Percentiles rank a stretch among this genome's conserved stretches.
Conservation (phyloP, 1,140 invertebrate genomes). For the Lordiphosa clarofinis region DNA sequence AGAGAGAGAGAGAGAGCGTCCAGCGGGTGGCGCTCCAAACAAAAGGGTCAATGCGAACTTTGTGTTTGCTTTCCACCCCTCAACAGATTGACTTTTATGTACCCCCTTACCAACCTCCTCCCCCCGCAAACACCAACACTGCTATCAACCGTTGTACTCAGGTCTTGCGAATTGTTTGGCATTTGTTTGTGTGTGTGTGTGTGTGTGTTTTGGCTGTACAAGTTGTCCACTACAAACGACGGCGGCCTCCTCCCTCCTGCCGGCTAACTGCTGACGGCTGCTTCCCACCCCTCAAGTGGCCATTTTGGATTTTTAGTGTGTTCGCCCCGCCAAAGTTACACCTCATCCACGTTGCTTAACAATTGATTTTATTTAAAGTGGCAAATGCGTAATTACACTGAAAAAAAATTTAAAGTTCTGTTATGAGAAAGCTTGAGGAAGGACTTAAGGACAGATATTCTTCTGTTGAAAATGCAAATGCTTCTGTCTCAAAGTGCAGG, state of each 20-base stretch:
- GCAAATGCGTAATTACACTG: background rate
- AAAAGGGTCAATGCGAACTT: slow-evolving; percentile 11
- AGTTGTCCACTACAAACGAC: slow-evolving; percentile 10
- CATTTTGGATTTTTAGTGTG: slow-evolving; percentile 9
- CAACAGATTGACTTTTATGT: slow-evolving; percentile 12
- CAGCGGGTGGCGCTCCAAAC: slow-evolving; percentile 8
- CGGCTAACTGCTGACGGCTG: background rate
- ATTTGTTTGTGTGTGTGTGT: background rate
- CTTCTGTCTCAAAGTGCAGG: no score
- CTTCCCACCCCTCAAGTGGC: slow-evolving; percentile 9
- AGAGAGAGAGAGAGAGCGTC: slow-evolving; percentile 8
- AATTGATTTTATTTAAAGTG: slow-evolving; percentile 2
- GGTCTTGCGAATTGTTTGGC: slow-evolving; percentile 1
- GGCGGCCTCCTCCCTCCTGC: slow-evolving; percentile 1
- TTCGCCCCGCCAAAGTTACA: background rate
- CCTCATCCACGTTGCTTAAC: slow-evolving; percentile 4
- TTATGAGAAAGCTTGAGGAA: no score
- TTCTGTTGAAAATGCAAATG: no score
- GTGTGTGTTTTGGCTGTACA: background rate
- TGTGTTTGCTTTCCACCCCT: slow-evolving; percentile 4
- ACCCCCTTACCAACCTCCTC: no score
- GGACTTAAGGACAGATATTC: no score
- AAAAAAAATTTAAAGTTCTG: background rate
- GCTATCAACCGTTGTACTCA: no score
- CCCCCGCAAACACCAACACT: no score